Evolutionary conservation across 2,113 vertebrate species (phyloP), one percentile per base, ranked within the genome.

Genomic region (Gnathonemus longibarbis): DNA sequence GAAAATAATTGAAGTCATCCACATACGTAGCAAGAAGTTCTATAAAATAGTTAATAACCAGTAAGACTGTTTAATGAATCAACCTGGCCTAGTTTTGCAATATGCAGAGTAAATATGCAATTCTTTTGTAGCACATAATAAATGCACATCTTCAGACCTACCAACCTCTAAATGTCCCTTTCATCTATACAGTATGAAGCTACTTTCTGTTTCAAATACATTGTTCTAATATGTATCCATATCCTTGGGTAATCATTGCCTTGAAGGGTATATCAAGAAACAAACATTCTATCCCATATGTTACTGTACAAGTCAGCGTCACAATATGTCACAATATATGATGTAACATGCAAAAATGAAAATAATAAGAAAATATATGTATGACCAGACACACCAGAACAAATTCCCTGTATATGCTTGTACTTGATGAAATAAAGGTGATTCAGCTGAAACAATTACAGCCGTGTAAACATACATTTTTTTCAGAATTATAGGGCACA

Each of bases 1-100:
- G 50, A 48, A 27, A 89, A 89, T 53, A 83, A 24, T 27, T 87
- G 27, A 50, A 52, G 27, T 35, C 89, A 19, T 24, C 77, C 74
- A 21, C 24, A 85, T 49, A 62, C 21, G 21, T 84, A 58, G 35
- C 31, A 89, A 39, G 56, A 89, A 58, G 52, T 53, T 42, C 52
- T 11, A 84, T 42, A 42, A 84, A 62, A 84, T 11, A 27, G 89
- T 84, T 89, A 89, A 89, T 85, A 52, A 48, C 80, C 10, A n/a
- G 77, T 83, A 53, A 52, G 70, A 84, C 77, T 46, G 52, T 58
- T 48, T 84, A 84, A 89, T 89, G 80, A 84, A 89, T 89, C 77
- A 58, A 89, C 24, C 35, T 84, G 66, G 88, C 88, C 88, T 89
- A 89, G 39, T 84, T 89, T 27, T 85, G 24, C 21, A 21, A 11